Evolutionary conservation across 2,113 vertebrate species (phyloP).

Genomic region (Ahaetulla prasina): DNA sequence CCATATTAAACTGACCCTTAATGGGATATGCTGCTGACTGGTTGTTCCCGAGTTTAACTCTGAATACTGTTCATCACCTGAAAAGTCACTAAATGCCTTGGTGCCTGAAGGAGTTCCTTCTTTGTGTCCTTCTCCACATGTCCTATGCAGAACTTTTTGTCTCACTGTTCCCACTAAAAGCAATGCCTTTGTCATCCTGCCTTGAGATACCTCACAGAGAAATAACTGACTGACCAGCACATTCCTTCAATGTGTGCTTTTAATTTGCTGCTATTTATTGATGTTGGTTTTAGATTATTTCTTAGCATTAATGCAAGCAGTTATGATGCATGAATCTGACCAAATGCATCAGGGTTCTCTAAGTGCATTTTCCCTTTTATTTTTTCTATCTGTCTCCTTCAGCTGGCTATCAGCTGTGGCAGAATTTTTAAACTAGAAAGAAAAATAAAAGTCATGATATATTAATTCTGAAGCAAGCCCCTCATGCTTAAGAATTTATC

Average conservation of each 20-base stretch:
- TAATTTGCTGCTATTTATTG: background rate
- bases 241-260: background rate
- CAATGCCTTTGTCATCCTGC: background rate
- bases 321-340: background rate
- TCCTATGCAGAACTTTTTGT: background rate
- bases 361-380: background rate
- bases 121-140: background rate
- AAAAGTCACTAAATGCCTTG: background rate
- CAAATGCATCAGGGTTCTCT: background rate
- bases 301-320: background rate
- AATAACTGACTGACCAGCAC: background rate
- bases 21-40: background rate
- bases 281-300: background rate
- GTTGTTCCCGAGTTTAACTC: background rate
- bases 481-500: slow-evolving; percentile 19
- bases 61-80: background rate
- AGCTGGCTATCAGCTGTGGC: background rate
- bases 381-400: background rate
- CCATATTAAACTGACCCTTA: background rate
- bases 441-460: slow-evolving; percentile 19
- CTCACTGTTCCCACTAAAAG: background rate
- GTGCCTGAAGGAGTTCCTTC: background rate
- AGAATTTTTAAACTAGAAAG: background rate
- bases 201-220: background rate
- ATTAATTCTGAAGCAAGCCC: background rate